Evolutionary conservation across 2,113 vertebrate genomes (phyloP).

Genomic region (Helogale parvula): DNA sequence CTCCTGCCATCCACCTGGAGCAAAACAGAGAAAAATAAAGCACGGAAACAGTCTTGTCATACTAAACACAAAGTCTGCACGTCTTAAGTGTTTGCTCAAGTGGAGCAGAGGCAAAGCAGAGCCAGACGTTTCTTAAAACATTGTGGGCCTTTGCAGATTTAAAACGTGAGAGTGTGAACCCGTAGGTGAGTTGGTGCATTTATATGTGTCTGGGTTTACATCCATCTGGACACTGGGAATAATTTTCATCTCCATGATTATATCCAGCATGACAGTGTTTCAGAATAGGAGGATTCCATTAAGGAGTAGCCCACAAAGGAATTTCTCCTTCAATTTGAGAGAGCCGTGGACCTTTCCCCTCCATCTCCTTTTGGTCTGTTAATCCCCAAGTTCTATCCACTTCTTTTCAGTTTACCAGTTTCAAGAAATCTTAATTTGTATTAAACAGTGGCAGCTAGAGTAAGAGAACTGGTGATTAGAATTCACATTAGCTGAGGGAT

Average conservation of each 20-base stretch:
- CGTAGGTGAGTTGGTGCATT: background rate
- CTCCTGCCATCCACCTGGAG: background rate
- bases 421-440: slow-evolving; percentile 7
- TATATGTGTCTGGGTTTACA: slow-evolving; percentile 8
- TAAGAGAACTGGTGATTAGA: background rate
- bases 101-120: background rate
- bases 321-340: background rate
- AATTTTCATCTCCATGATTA: background rate
- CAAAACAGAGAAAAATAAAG: background rate
- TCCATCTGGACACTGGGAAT: background rate
- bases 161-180: background rate
- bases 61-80: background rate
- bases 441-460: background rate
- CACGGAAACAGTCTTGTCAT: background rate
- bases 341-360: background rate
- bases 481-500: background rate
- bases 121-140: background rate
- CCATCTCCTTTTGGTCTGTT: background rate
- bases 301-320: background rate
- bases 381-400: background rate
- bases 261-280: background rate
- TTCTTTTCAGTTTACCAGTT: background rate
- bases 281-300: background rate
- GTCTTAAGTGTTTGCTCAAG: background rate
- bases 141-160: background rate